Evolutionary conservation across 1,140 invertebrate species (phyloP).

Genomic region (Drosophila nigrodunni): DNA sequence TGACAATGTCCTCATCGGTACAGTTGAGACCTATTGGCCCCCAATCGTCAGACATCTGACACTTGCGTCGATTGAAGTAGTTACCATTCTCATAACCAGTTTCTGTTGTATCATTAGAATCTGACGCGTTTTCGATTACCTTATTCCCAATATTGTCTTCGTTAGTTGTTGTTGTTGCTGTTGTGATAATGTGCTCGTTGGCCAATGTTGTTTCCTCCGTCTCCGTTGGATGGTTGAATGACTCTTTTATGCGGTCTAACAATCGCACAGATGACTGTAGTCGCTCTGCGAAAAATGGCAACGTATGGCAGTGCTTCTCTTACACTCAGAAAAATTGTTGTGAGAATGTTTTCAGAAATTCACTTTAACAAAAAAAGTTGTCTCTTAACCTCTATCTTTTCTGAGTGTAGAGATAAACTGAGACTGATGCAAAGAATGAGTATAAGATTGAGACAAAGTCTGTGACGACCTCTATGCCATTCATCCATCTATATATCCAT

Average conservation of each 20-base stretch:
- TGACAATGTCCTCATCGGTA: conserved; percentile 57
- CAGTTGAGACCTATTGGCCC: conserved; percentile 66
- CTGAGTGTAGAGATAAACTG: too few relatives aligned
- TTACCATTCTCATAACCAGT: conserved; percentile 23
- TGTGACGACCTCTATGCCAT: not conserved
- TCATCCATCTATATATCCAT: not conserved
- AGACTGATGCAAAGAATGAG: not conserved
- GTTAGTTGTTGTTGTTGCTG: not conserved
- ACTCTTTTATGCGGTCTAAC: conserved; percentile 49
- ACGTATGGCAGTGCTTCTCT: not conserved
- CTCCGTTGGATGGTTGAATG: conserved; percentile 41
- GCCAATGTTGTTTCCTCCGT: conserved; percentile 28
- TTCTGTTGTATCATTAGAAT: not conserved
- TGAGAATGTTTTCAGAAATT: too few relatives aligned
- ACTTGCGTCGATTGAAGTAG: conserved; percentile 57
- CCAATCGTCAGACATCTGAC: conserved; percentile 67
- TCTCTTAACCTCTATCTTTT: too few relatives aligned
- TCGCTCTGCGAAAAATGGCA: conserved; percentile 50
- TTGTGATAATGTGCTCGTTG: conserved; percentile 41
- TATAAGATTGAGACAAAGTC: not conserved
- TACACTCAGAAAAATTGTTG: too few relatives aligned
- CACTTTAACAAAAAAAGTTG: too few relatives aligned
- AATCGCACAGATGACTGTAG: conserved; percentile 53
- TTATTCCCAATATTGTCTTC: conserved; percentile 15
- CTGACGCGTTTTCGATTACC: conserved; percentile 6